Conservation (phyloP, 2,113 vertebrate genomes). For the Gobiocypris rarus region DNA sequence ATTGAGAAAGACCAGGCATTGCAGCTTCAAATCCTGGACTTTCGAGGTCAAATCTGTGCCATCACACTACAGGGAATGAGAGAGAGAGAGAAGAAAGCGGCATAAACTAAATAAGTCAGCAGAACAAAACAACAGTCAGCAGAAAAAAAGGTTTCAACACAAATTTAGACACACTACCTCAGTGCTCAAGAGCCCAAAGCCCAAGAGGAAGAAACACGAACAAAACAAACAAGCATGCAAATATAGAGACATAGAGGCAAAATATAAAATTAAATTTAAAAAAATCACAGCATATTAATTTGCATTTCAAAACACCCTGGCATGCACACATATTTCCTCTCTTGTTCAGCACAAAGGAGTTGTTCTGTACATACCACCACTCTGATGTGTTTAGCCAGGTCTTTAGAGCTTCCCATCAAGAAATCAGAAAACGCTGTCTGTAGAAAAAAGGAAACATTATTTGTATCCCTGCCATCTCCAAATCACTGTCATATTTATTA, state of each 20-base stretch:
- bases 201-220: slow-evolving; percentile 16
- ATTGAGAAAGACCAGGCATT: slow-evolving; percentile 94
- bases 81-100: slow-evolving; percentile 30
- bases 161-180: neutral
- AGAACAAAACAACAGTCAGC: neutral
- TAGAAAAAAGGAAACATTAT: slow-evolving; percentile 47
- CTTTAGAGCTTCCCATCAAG: slow-evolving; percentile 90
- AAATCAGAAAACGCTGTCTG: slow-evolving; percentile 95
- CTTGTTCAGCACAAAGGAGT: neutral
- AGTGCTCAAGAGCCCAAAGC: slow-evolving; percentile 7
- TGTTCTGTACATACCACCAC: slow-evolving; percentile 82
- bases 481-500: neutral
- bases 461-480: neutral
- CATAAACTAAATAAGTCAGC: neutral
- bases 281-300: neutral
- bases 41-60: slow-evolving; percentile 90
- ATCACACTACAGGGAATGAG: slow-evolving; percentile 80
- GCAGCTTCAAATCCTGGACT: slow-evolving; percentile 93
- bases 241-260: neutral
- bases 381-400: slow-evolving; percentile 90
- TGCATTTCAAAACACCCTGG: neutral
- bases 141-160: slow-evolving; percentile 2
- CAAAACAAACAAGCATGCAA: neutral
- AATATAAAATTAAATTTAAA: neutral
- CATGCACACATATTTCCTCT: neutral